phyloP scores from a whole-genome alignment of 2,113 vertebrate species.

The Tringa solitaria region DNA sequence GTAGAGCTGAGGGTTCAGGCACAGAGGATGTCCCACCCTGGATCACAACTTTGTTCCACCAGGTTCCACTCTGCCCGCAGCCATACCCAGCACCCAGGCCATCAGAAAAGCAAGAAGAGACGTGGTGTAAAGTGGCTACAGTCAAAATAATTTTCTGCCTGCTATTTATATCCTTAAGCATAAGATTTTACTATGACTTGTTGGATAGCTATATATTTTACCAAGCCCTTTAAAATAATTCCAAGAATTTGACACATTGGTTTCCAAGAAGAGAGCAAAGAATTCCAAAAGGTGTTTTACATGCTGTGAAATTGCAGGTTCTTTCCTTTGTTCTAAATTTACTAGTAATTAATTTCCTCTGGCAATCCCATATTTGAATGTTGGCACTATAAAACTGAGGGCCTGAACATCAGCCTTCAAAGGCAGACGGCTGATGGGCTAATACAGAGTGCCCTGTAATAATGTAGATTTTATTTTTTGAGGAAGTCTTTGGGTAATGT shows the following conservation, averaged over 20 bases:
- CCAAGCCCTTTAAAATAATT: conserved; percentile 6
- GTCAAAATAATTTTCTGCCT: conserved; percentile 6
- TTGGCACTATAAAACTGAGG: conserved; percentile 42
- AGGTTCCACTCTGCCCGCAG: neutral
- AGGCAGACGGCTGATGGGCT: conserved; percentile 8
- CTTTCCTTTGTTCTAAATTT: conserved; percentile 66
- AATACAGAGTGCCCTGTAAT: neutral
- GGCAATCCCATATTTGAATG: conserved; percentile 53
- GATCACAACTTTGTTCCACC: neutral
- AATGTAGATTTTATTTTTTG: neutral
- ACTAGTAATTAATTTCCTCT: conserved; percentile 70
- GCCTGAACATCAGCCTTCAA: conserved; percentile 45
- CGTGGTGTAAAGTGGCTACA: neutral
- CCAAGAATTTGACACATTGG: conserved; percentile 33
- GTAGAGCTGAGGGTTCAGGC: neutral
- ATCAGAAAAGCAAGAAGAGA: neutral
- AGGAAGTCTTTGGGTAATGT: conserved; percentile 35
- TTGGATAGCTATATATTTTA: neutral
- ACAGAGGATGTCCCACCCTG: neutral
- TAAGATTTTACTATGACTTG: neutral
- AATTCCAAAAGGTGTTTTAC: conserved; percentile 65
- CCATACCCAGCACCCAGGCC: neutral
- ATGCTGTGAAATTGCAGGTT: conserved; percentile 65
- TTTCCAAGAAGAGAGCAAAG: conserved; percentile 52
- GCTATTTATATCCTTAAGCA: conserved; percentile 22